A percentile compares a stretch with the other conserved stretches of the same genome.
Evolutionary conservation across 2,888 invertebrate genomes (phyloP).

Genomic region (Pseudolycoriella hygida): DNA sequence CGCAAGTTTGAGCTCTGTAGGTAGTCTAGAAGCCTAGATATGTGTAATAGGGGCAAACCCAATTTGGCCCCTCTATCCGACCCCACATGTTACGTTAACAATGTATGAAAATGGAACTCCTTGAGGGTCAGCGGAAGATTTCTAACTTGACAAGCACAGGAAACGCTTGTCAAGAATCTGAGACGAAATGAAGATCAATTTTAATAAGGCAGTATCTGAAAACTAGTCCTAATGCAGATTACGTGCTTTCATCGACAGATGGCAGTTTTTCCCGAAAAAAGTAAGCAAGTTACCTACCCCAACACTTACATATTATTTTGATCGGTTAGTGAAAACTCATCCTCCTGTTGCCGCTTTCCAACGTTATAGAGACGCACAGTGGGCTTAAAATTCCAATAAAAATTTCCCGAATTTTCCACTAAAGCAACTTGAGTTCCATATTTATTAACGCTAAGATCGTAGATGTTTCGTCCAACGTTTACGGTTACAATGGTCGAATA

Average conservation of each 20-base stretch:
- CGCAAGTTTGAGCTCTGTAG: too few species aligned
- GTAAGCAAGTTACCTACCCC: too few species aligned
- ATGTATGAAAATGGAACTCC: too few species aligned
- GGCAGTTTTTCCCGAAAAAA: slow-evolving; percentile 16
- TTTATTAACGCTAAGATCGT: slow-evolving; percentile 66
- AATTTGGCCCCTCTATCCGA: too few species aligned
- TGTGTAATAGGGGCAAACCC: too few species aligned
- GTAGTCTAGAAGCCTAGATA: too few species aligned
- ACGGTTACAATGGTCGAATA: slow-evolving; percentile 89
- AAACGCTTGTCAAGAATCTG: too few species aligned
- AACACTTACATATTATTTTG: too few species aligned
- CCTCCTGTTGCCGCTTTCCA: slow-evolving; percentile 69
- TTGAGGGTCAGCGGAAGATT: slow-evolving; percentile 26
- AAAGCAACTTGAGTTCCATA: slow-evolving; percentile 76
- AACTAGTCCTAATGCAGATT: slow-evolving; percentile 42
- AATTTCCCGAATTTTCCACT: slow-evolving; percentile 76
- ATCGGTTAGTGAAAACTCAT: slow-evolving; percentile 69
- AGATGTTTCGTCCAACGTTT: slow-evolving; percentile 80
- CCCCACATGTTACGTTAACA: too few species aligned
- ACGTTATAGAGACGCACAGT: slow-evolving; percentile 85
- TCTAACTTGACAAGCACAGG: too few species aligned
- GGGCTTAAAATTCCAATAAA: slow-evolving; percentile 72
- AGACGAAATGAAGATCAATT: too few species aligned
- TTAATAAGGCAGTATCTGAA: too few species aligned
- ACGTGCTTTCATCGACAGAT: slow-evolving; percentile 45